These are phyloP conservation scores for Abramis brama DNA, from an alignment of 2,113 vertebrate species.

Conservation along the genomic window DNA sequence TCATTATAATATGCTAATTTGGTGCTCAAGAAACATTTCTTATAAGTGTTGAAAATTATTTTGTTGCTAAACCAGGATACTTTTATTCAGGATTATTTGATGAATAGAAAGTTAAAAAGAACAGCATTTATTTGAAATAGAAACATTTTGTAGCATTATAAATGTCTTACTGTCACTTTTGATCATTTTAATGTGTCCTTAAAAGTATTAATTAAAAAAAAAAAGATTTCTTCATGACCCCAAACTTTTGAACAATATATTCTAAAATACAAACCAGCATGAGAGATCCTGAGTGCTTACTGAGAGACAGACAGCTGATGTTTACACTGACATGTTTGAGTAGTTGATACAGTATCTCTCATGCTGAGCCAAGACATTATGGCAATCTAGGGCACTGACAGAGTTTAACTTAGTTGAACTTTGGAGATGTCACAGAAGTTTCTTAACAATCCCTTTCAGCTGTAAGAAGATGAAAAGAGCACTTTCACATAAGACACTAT, in stretches of 20 bases:
- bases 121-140: background rate
- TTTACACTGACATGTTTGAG: conserved; percentile 33
- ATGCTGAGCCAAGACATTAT: conserved; percentile 28
- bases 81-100: background rate
- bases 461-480: background rate
- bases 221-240: background rate
- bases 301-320: conserved; percentile 21
- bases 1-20: background rate
- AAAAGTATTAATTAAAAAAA: background rate
- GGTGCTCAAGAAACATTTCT: background rate
- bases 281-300: background rate
- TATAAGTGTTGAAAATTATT: background rate
- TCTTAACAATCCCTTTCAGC: background rate
- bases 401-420: conserved; percentile 15
- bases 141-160: background rate
- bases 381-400: conserved; percentile 9
- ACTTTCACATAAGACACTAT: background rate
- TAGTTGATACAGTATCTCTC: conserved; percentile 5
- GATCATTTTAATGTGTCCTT: background rate
- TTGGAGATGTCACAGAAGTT: background rate
- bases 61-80: background rate
- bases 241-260: background rate
- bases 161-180: background rate
- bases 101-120: background rate
- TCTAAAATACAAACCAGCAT: background rate